A percentile compares a stretch with the other conserved stretches of the same genome.
These are phyloP conservation scores for Pantherophis alleghaniensis DNA, from an alignment of 2,797 vertebrate species.

Conservation along the genomic window DNA sequence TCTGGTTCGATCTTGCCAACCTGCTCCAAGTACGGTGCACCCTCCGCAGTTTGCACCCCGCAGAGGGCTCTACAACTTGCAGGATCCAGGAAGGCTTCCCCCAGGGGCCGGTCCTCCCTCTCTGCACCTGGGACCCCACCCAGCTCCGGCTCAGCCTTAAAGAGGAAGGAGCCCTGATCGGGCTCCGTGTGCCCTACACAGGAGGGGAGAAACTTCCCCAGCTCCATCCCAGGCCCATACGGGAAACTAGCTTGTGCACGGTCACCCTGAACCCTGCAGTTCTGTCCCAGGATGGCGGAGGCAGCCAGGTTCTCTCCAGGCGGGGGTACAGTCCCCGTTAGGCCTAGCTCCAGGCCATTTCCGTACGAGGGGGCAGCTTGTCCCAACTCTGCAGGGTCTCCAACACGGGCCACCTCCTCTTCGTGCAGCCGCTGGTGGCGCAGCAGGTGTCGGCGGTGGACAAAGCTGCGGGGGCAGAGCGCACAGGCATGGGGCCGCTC, in stretches of 20 bases:
- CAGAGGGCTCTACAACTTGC: neutral
- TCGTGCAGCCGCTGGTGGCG: slow-evolving; percentile 70
- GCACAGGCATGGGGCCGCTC: slow-evolving; percentile 69
- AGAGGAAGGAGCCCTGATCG: neutral
- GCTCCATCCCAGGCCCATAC: neutral
- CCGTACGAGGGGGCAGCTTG: rapidly evolving
- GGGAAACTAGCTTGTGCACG: neutral
- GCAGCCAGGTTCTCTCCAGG: rapidly evolving
- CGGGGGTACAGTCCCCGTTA: neutral
- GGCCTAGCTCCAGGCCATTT: neutral
- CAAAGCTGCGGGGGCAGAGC: slow-evolving; percentile 64
- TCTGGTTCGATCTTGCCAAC: neutral
- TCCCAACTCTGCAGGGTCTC: neutral
- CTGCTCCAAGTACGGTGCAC: neutral
- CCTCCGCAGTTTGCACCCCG: neutral
- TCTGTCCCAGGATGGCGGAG: neutral
- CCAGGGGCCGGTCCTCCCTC: neutral
- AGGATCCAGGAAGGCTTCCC: neutral
- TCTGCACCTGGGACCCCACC: neutral
- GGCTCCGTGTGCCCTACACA: neutral
- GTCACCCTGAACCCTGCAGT: neutral
- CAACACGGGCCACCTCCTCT: neutral
- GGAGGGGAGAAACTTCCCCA: neutral
- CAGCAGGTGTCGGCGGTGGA: slow-evolving; percentile 70
- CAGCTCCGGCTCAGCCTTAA: neutral